phyloP scores from a whole-genome alignment of 2,888 invertebrate genomes.

The Micoletzkya japonica region DNA sequence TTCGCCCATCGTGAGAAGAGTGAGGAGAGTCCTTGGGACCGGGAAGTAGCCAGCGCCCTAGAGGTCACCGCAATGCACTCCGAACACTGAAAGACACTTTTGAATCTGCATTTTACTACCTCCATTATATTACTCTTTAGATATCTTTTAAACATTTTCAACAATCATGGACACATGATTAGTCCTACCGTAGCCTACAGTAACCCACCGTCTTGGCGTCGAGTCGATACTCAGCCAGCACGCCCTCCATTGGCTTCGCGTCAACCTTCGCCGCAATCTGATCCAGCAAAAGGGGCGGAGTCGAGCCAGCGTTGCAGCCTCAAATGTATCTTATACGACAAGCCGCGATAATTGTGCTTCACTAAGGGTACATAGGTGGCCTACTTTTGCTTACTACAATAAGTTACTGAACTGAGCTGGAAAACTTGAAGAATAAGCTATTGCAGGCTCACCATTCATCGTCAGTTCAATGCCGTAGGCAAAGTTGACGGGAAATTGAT shows the following conservation, averaged over 20 bases:
- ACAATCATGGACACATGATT: too few relatives aligned
- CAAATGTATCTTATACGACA: neutral
- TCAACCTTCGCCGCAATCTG: slow-evolving; percentile 39
- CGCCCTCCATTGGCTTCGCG: slow-evolving; percentile 29
- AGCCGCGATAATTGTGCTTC: neutral
- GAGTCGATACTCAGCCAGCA: slow-evolving; percentile 27
- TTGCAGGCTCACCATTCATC: slow-evolving; percentile 34
- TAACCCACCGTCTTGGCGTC: slow-evolving; percentile 30
- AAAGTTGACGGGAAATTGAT: slow-evolving; percentile 58
- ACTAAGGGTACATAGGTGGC: neutral
- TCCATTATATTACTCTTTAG: too few relatives aligned
- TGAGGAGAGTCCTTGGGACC: neutral
- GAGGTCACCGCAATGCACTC: slow-evolving; percentile 18
- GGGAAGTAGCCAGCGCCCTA: neutral
- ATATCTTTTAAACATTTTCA: too few relatives aligned
- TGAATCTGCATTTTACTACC: too few relatives aligned
- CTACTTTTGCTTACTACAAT: neutral
- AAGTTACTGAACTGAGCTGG: too few relatives aligned
- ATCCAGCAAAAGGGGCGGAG: slow-evolving; percentile 47
- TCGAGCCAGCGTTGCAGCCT: slow-evolving; percentile 50
- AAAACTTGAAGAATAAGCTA: neutral
- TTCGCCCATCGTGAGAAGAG: slow-evolving; percentile 22
- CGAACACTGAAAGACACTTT: slow-evolving; percentile 13
- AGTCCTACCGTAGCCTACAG: neutral
- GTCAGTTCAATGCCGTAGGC: slow-evolving; percentile 48